A percentile compares a stretch with the other conserved stretches of the same genome.
phyloP scores from a whole-genome alignment of 2,888 invertebrate genomes.

The Campoplex nolae region DNA sequence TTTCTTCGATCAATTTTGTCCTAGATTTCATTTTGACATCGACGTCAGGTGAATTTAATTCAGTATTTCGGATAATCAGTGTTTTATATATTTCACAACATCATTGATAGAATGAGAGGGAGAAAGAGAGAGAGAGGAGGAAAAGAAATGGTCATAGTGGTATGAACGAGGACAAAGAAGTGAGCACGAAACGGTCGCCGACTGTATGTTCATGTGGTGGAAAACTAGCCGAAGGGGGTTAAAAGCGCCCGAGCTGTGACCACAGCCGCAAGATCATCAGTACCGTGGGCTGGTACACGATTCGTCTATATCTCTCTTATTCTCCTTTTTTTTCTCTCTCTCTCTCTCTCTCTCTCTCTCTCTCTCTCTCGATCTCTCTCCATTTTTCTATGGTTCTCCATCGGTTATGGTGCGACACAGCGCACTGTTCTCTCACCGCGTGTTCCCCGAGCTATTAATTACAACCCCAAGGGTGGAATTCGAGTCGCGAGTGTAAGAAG shows the following conservation, averaged over 20 bases:
- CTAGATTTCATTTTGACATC: not conserved
- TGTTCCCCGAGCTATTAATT: conserved; percentile 71
- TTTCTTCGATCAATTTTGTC: not conserved
- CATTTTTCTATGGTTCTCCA: not conserved
- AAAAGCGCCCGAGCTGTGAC: conserved; percentile 65
- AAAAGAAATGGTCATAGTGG: not conserved
- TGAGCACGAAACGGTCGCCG: not conserved
- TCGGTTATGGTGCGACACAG: not conserved
- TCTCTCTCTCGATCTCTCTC: not conserved
- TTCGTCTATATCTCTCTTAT: conserved; percentile 60
- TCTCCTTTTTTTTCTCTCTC: not conserved
- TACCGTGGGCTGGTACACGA: conserved; percentile 46
- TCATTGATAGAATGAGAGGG: not conserved
- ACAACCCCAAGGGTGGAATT: conserved; percentile 69
- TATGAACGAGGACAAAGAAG: not conserved
- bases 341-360: conserved; percentile 42
- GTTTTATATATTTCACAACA: too few species aligned
- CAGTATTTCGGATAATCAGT: not conserved
- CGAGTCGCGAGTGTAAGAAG: conserved; percentile 57
- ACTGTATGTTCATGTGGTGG: not conserved
- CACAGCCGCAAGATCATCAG: conserved; percentile 33
- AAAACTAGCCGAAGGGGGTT: conserved; percentile 53
- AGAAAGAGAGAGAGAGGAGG: not conserved
- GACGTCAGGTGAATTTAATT: not conserved
- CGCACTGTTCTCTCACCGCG: conserved; percentile 33